Evolutionary conservation across 2,888 invertebrate genomes (phyloP).

Genomic region (Baccha elongata): DNA sequence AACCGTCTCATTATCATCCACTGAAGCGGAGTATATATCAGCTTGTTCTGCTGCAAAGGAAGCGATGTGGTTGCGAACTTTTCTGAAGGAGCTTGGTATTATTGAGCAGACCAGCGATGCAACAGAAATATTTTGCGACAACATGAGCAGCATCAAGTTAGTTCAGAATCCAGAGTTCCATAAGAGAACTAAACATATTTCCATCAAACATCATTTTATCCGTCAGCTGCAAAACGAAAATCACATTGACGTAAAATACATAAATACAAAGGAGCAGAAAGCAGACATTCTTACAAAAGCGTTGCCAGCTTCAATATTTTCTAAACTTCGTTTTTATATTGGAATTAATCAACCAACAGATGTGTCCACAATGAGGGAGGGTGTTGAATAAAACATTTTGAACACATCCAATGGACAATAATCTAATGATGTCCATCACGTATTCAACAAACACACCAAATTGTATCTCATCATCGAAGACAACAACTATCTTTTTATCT

Average conservation of each 20-base stretch:
- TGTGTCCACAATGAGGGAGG: too few relatives aligned
- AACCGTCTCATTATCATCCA: too few relatives aligned
- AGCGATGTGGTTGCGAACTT: slow-evolving; percentile 27
- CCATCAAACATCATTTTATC: neutral
- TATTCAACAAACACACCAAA: too few relatives aligned
- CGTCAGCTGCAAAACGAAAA: slow-evolving; percentile 9
- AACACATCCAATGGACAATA: too few relatives aligned
- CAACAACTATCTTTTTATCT: too few relatives aligned
- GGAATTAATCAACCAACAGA: too few relatives aligned
- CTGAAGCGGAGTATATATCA: slow-evolving; percentile 23
- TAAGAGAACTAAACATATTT: slow-evolving; percentile 24
- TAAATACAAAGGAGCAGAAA: slow-evolving; percentile 8
- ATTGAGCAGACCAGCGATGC: neutral
- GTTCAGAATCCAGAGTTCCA: slow-evolving; percentile 32
- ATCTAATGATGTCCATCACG: too few relatives aligned
- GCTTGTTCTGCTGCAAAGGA: slow-evolving; percentile 26
- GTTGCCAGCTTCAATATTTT: too few relatives aligned
- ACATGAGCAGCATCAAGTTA: slow-evolving; percentile 28
- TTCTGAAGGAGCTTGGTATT: slow-evolving; percentile 7
- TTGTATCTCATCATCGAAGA: too few relatives aligned
- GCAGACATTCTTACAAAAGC: slow-evolving; percentile 11
- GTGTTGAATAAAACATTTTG: too few relatives aligned
- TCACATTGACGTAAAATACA: neutral
- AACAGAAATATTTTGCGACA: slow-evolving; percentile 10
- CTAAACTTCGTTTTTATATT: too few relatives aligned